A percentile compares a stretch with the other conserved stretches of the same genome.
Evolutionary conservation across 2,797 vertebrate genomes (phyloP).

Genomic region (Rhincodon typus): DNA sequence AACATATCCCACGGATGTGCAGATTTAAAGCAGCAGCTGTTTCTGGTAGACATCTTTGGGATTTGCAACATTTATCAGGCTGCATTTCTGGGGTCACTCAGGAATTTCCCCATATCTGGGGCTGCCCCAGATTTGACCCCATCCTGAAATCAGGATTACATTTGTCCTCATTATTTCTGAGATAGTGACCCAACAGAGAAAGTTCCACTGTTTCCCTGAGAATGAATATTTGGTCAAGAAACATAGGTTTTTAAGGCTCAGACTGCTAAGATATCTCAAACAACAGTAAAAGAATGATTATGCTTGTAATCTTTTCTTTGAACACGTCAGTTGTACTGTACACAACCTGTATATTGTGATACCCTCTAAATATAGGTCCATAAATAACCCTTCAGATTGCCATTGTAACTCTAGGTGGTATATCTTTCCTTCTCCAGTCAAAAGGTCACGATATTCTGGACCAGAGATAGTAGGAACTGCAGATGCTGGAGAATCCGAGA

Average conservation of each 20-base stretch:
- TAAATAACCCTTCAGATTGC: not conserved
- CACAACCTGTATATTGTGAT: not conserved
- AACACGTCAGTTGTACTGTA: not conserved
- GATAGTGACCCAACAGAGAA: not conserved
- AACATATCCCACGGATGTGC: not conserved
- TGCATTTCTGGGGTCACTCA: not conserved
- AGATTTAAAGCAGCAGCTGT: not conserved
- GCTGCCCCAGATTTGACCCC: not conserved
- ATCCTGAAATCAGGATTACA: not conserved
- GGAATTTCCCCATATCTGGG: not conserved
- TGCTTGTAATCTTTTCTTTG: not conserved
- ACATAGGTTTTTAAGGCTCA: not conserved
- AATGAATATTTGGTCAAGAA: not conserved
- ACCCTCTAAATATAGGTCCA: not conserved
- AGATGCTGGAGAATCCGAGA: no score
- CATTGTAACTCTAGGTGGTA: not conserved
- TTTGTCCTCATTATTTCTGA: not conserved
- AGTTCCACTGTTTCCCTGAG: not conserved
- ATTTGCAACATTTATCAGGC: not conserved
- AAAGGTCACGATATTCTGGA: slow-evolving; percentile 25
- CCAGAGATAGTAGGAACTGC: no score
- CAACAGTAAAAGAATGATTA: not conserved
- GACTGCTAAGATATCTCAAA: not conserved
- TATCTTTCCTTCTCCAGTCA: not conserved
- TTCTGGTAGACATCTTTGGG: not conserved